Evolutionary conservation across 2,113 vertebrate species (phyloP), one percentile per base, ranked within the genome.

Genomic region (Athene cunicularia): DNA sequence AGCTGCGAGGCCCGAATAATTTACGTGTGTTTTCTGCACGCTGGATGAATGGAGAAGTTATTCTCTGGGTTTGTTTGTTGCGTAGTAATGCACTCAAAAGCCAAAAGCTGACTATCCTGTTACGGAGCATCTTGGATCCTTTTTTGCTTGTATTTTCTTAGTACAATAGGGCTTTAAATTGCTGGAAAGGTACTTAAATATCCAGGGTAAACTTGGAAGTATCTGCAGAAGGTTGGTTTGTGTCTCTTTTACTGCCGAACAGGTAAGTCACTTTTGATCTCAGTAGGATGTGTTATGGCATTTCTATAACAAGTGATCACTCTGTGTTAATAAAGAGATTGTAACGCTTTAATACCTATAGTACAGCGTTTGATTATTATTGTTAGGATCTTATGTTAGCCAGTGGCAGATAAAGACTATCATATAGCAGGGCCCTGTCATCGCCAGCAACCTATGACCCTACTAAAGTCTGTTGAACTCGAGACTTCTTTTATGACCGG

Each of bases 371-470:
- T 30, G 70, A 5, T 49, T 27, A 0, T 33, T 52, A 2, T 14
- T 56, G 12, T 15, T 55, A 32, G 53, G 28, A 13, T 27, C 7
- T 63, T 16, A 3, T 1, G 7, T 66, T 80, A 80, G 82, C 5
- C 6, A 1, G 27, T 22, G 75, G 49, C 24, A n/a, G 41, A 7
- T 45, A 24, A 76, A 49, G 26, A 18, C 1, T 19, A 1, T 75
- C 4, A 9, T 17, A 21, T 26, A 50, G 45, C 16, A 43, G 30
- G 50, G 15, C 0, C 4, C 0, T 6, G 24, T 14, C 8, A 1
- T 22, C 45, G 9, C 9, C 8, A 11, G 1, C 0, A 0, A 35
- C n/a, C 43, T 39, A 8, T 26, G 9, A 56, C n/a, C 19, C 0
- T 3, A 0, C 18, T 32, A 4, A 37, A 22, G 41, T 27, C 33